phyloP scores from a whole-genome alignment of 2,113 vertebrate species.

The Eolophus roseicapilla region DNA sequence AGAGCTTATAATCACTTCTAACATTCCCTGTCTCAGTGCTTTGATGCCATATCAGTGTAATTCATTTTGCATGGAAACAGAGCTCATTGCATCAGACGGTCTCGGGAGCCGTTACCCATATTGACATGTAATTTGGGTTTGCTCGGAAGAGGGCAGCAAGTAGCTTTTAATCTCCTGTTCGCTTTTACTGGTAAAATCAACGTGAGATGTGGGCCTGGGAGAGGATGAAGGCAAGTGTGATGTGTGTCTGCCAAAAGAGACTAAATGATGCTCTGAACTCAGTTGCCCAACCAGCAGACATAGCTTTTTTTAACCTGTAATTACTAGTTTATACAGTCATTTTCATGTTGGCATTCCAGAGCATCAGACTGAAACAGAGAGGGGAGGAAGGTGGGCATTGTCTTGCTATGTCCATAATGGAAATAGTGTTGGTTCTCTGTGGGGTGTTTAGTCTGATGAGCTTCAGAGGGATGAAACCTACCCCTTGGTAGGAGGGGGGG shows the following conservation, averaged over 20 bases:
- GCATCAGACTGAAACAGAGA: not conserved
- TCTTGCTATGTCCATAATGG: not conserved
- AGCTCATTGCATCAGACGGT: not conserved
- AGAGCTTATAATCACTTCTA: not conserved
- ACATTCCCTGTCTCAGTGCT: not conserved
- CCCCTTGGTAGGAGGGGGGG: not conserved
- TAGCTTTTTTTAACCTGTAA: not conserved
- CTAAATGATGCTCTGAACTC: not conserved
- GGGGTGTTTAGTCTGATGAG: not conserved
- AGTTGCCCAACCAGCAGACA: not conserved
- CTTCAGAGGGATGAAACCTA: not conserved
- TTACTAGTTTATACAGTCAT: not conserved
- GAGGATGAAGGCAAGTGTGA: not conserved
- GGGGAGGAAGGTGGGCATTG: not conserved
- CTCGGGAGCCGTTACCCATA: not conserved
- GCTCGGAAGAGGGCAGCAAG: slow-evolving; percentile 57
- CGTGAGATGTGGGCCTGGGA: not conserved
- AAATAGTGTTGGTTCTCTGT: not conserved
- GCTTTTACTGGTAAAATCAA: not conserved
- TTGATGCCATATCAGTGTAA: not conserved
- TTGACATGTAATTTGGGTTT: not conserved
- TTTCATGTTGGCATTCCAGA: not conserved
- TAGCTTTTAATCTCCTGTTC: not conserved
- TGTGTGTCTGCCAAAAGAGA: not conserved
- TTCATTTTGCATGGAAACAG: not conserved